These are phyloP conservation scores for Babylonia areolata DNA, from an alignment of 1,140 invertebrate genomes.

Conservation along the genomic window DNA sequence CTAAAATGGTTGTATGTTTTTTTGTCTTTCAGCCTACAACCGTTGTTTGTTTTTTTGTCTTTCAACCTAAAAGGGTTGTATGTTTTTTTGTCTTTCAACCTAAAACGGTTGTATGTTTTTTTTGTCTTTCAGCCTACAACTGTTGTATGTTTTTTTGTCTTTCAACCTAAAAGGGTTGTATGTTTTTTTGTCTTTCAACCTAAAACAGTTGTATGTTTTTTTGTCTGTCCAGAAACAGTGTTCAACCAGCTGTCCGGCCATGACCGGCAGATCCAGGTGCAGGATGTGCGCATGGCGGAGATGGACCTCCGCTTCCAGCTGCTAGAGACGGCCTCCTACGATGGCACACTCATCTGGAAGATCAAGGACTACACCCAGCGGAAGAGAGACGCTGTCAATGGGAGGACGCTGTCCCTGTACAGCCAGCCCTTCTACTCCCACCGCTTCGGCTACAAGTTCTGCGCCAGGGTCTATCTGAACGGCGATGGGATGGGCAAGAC, in stretches of 20 bases:
- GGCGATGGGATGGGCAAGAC: conserved; percentile 72
- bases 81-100: too few relatives aligned
- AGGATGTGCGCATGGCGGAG: conserved; percentile 59
- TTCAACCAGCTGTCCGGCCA: conserved; percentile 46
- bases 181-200: too few relatives aligned
- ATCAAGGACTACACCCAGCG: conserved; percentile 59
- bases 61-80: too few relatives aligned
- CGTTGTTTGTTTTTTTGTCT: too few relatives aligned
- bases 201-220: too few relatives aligned
- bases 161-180: too few relatives aligned
- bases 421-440: conserved; percentile 73
- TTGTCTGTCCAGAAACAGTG: too few relatives aligned
- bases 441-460: conserved; percentile 73
- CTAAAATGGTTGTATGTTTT: too few relatives aligned
- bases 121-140: too few relatives aligned
- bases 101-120: too few relatives aligned
- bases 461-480: conserved; percentile 70
- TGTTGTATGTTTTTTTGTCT: too few relatives aligned
- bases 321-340: conserved; percentile 61
- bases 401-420: conserved; percentile 67
- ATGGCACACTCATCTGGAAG: conserved; percentile 69
- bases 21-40: too few relatives aligned
- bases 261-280: conserved; percentile 58
- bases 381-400: conserved; percentile 62
- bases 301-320: conserved; percentile 62